Conservation (phyloP, 2,797 vertebrate genomes). For the Myotis myotis region DNA sequence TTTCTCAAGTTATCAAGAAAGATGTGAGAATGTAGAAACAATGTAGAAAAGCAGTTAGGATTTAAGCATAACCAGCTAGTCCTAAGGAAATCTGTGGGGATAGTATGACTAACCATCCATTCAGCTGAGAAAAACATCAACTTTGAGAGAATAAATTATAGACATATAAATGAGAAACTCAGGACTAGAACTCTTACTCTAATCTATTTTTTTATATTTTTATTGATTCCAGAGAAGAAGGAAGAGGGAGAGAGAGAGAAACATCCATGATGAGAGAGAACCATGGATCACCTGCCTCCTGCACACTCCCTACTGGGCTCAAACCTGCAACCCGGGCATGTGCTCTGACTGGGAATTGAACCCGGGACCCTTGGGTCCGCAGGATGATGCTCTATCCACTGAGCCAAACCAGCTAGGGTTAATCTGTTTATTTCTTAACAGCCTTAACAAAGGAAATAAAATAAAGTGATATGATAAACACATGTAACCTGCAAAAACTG, state of each 20-base stretch:
- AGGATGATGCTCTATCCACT: no score
- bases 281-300: no score
- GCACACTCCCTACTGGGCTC: no score
- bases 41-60: neutral
- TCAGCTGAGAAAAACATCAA: neutral
- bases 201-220: neutral
- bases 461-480: neutral
- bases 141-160: neutral
- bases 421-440: conserved; percentile 22
- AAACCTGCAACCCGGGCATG: no score
- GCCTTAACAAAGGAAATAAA: neutral
- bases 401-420: no score
- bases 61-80: neutral
- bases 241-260: no score
- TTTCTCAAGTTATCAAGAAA: neutral
- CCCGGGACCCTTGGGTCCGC: no score
- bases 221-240: neutral
- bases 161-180: neutral
- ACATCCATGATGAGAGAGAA: no score
- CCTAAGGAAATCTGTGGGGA: neutral
- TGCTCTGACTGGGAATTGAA: no score
- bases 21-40: neutral
- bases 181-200: neutral
- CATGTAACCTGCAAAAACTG: conserved; percentile 22
- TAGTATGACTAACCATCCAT: neutral